Evolutionary conservation across 23 tunicate species (phyloP).

Genomic region (Clavelina lepadiformis): DNA sequence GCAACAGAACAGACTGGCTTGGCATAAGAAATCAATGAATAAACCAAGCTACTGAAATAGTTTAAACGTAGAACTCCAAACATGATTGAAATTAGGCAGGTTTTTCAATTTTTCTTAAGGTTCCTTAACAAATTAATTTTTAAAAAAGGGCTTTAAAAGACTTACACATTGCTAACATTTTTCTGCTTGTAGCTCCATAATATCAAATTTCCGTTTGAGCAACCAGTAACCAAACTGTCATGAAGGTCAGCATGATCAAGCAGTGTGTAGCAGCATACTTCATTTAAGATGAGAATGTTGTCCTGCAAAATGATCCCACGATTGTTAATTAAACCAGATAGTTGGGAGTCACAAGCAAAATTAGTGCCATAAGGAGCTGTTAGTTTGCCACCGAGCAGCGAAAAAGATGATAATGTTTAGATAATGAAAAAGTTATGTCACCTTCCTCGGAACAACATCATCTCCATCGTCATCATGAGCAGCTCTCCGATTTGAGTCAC

Average conservation of each 20-base stretch:
- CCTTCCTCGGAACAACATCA: slow-evolving; percentile 21
- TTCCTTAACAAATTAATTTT: no score
- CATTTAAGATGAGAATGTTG: slow-evolving; percentile 49
- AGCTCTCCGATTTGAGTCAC: not conserved
- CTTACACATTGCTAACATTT: slow-evolving; percentile 45
- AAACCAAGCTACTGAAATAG: no score
- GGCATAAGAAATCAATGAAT: no score
- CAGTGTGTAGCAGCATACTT: slow-evolving; percentile 34
- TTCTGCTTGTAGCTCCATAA: slow-evolving; percentile 52
- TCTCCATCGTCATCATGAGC: slow-evolving; percentile 10
- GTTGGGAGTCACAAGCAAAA: no score
- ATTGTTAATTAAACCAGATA: no score
- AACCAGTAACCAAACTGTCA: slow-evolving; percentile 46
- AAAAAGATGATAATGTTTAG: not conserved
- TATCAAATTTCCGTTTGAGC: slow-evolving; percentile 70
- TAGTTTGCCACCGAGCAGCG: not conserved
- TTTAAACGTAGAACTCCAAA: no score
- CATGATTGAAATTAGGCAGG: no score
- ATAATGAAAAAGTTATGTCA: not conserved
- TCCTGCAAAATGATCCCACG: slow-evolving; percentile 26
- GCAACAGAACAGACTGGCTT: no score
- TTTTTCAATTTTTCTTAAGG: no score
- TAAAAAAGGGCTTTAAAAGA: no score
- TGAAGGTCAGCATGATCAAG: slow-evolving; percentile 1
- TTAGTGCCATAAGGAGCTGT: not conserved